Evolutionary conservation across 2,797 vertebrate species (phyloP).

Genomic region (Echiichthys vipera): DNA sequence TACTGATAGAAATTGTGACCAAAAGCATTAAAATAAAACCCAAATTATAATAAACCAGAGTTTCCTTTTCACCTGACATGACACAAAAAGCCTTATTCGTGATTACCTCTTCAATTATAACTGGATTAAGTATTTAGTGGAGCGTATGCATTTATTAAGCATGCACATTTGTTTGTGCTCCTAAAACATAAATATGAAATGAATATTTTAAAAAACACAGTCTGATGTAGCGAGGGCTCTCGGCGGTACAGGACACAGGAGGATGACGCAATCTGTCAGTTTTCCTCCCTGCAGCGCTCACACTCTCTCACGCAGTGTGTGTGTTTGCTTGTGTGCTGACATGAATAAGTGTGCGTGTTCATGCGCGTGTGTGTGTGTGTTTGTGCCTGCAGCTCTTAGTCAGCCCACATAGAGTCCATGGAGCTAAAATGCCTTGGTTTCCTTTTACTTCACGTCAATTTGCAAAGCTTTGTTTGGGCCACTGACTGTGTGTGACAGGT

Average conservation of each 20-base stretch:
- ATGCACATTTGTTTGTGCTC: neutral
- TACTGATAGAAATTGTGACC: too few relatives aligned
- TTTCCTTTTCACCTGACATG: neutral
- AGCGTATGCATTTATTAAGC: neutral
- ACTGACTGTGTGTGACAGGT: conserved; percentile 68
- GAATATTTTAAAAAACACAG: neutral
- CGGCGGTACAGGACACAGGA: conserved; percentile 37
- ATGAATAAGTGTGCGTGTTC: conserved; percentile 6
- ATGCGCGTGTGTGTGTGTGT: conserved; percentile 30
- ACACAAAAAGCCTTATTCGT: neutral
- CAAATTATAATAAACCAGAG: neutral
- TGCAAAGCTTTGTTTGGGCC: conserved; percentile 49
- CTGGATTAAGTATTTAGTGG: neutral
- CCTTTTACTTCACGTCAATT: conserved; percentile 69
- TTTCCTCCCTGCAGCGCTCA: conserved; percentile 32
- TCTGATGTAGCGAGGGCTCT: conserved; percentile 15
- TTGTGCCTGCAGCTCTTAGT: conserved; percentile 56
- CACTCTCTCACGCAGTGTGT: conserved; percentile 26
- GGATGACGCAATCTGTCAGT: conserved; percentile 41
- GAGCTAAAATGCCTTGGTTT: conserved; percentile 64
- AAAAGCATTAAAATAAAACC: neutral
- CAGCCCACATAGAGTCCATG: conserved; percentile 54
- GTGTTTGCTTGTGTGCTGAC: conserved; percentile 18
- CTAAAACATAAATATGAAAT: conserved; percentile 25
- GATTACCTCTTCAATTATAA: neutral